phyloP scores from a whole-genome alignment of 2,888 invertebrate species.

The Lasioglossum marginatum region DNA sequence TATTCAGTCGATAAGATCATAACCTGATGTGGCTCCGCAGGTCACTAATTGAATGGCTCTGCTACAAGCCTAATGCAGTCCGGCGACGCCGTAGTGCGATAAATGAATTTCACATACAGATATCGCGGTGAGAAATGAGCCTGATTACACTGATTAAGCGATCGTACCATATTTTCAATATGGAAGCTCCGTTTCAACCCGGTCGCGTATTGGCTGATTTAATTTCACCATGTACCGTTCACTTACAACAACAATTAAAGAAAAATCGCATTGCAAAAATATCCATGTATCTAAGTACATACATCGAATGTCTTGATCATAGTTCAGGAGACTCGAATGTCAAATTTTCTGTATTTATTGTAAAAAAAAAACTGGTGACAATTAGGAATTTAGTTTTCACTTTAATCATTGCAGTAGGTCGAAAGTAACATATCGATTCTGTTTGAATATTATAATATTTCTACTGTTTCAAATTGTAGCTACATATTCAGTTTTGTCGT shows the following conservation, averaged over 20 bases:
- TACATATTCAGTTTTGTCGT: neutral
- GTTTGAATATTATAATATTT: no score
- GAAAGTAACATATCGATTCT: no score
- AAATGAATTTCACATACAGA: slow-evolving; percentile 22
- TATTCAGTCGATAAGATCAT: slow-evolving; percentile 9
- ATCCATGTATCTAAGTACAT: neutral
- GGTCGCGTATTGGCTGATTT: neutral
- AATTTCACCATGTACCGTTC: neutral
- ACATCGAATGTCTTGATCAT: neutral
- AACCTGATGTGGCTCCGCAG: neutral
- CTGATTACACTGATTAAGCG: slow-evolving; percentile 16
- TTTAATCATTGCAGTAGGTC: neutral
- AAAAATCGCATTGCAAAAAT: neutral
- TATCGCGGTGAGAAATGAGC: slow-evolving; percentile 1
- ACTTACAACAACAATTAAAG: neutral
- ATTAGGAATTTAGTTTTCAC: neutral
- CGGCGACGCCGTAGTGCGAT: slow-evolving; percentile 1
- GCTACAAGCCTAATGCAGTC: slow-evolving; percentile 14
- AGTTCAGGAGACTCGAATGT: no score
- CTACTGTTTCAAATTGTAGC: no score
- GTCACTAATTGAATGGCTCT: slow-evolving; percentile 7
- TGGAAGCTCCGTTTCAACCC: neutral
- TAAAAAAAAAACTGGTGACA: neutral
- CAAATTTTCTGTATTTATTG: neutral
- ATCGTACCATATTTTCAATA: neutral